phyloP scores from a whole-genome alignment of 2,888 invertebrate species.

The Hypercompe scribonia region DNA sequence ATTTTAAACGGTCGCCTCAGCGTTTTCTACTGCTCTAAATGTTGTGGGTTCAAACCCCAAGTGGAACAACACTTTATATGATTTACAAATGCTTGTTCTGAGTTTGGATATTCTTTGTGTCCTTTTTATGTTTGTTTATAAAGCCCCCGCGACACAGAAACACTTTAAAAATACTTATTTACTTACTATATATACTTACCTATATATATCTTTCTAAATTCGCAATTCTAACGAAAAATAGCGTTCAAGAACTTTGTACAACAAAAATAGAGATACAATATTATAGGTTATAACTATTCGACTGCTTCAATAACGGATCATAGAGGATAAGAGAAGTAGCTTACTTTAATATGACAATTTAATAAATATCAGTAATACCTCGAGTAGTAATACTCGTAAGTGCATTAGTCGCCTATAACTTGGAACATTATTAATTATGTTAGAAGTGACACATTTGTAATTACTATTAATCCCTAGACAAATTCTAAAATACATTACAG shows the following conservation, averaged over 20 bases:
- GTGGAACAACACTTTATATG: too few relatives aligned
- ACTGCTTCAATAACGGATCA: not conserved
- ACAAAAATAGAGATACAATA: not conserved
- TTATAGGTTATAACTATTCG: not conserved
- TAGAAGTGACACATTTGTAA: not conserved
- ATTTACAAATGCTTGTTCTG: too few relatives aligned
- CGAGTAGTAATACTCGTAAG: not conserved
- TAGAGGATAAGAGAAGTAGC: not conserved
- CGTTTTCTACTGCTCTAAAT: too few relatives aligned
- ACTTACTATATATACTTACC: too few relatives aligned
- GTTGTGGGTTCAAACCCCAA: too few relatives aligned
- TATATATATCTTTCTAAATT: not conserved
- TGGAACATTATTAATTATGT: not conserved
- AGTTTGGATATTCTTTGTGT: too few relatives aligned
- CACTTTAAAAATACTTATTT: too few relatives aligned
- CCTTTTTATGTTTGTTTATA: too few relatives aligned
- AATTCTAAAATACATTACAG: not conserved
- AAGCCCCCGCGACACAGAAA: too few relatives aligned
- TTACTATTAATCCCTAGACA: not conserved
- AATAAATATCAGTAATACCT: constrained; percentile 1
- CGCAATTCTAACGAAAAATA: not conserved
- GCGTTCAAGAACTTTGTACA: not conserved
- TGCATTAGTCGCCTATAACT: not conserved
- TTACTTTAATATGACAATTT: constrained; percentile 1
- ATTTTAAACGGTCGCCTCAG: too few relatives aligned